Conservation (phyloP, 2,113 vertebrate species). For the Chionodraco myersi region DNA sequence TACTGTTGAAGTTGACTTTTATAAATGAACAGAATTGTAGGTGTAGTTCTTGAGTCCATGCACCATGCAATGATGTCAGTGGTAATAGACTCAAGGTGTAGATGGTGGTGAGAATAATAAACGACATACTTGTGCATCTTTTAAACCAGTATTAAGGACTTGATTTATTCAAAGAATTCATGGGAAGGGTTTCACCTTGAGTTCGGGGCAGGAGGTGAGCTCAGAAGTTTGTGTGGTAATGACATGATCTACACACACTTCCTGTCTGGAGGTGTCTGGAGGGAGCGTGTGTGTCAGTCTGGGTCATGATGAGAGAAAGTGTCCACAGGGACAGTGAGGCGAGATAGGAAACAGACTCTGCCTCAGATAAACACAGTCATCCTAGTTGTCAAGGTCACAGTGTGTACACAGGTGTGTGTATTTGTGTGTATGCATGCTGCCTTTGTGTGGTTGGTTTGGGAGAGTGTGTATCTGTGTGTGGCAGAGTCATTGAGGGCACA, state of each 20-base stretch:
- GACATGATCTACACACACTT: constrained; percentile 38
- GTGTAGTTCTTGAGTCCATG: no score
- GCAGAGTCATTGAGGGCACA: constrained; percentile 46
- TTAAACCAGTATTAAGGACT: constrained; percentile 11
- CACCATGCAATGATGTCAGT: neutral
- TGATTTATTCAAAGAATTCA: constrained; percentile 10
- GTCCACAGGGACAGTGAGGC: constrained; percentile 54
- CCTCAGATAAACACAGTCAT: constrained; percentile 64
- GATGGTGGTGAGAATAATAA: neutral
- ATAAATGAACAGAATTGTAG: no score
- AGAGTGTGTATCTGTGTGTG: constrained; percentile 19
- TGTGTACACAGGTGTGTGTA: constrained; percentile 1
- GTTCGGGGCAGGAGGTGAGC: constrained; percentile 22
- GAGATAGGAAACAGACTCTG: constrained; percentile 70
- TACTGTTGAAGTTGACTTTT: no score
- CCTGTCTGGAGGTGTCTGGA: constrained; percentile 29
- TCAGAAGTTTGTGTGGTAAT: constrained; percentile 20
- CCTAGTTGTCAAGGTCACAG: constrained; percentile 63
- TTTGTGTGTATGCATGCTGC: neutral
- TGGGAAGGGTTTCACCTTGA: constrained; percentile 40
- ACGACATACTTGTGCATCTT: neutral
- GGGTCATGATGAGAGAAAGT: constrained; percentile 61
- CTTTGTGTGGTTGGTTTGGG: neutral
- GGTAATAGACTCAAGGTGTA: neutral
- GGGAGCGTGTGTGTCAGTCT: constrained; percentile 46